Evolutionary conservation across 2,797 vertebrate genomes (phyloP).

Genomic region (Chelon labrosus): DNA sequence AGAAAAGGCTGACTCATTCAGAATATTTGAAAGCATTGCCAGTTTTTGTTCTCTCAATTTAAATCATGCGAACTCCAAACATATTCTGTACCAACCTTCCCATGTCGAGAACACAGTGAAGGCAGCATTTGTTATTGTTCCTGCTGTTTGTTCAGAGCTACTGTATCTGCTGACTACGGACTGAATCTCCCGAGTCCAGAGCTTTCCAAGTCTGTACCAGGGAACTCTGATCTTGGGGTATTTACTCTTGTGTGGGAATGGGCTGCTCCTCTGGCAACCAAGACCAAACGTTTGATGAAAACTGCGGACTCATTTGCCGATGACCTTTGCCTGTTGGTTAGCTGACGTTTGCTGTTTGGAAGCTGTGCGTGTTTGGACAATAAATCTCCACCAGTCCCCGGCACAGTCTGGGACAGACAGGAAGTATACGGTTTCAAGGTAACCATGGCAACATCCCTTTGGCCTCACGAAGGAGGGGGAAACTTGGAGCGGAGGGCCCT

Average conservation of each 20-base stretch:
- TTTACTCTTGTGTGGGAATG: conserved; percentile 68
- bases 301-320: conserved; percentile 54
- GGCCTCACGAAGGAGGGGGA: conserved; percentile 58
- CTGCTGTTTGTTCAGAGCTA: conserved; percentile 68
- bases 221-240: conserved; percentile 71
- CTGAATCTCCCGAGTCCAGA: conserved; percentile 46
- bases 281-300: conserved; percentile 71
- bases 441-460: conserved; percentile 76
- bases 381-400: conserved; percentile 74
- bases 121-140: conserved; percentile 51
- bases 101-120: conserved; percentile 45
- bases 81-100: conserved; percentile 21
- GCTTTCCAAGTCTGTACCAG: conserved; percentile 63
- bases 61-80: neutral
- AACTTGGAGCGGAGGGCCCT: conserved; percentile 40
- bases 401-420: conserved; percentile 75
- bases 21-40: neutral
- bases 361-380: conserved; percentile 76
- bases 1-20: conserved; percentile 14
- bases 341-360: conserved; percentile 66
- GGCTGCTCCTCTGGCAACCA: conserved; percentile 54
- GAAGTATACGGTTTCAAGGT: conserved; percentile 86
- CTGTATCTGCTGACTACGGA: conserved; percentile 52
- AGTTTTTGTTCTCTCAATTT: conserved; percentile 10
- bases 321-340: conserved; percentile 68